These are phyloP conservation scores for Luffia ferchaultella DNA, from an alignment of 2,888 invertebrate genomes.

Conservation along the genomic window DNA sequence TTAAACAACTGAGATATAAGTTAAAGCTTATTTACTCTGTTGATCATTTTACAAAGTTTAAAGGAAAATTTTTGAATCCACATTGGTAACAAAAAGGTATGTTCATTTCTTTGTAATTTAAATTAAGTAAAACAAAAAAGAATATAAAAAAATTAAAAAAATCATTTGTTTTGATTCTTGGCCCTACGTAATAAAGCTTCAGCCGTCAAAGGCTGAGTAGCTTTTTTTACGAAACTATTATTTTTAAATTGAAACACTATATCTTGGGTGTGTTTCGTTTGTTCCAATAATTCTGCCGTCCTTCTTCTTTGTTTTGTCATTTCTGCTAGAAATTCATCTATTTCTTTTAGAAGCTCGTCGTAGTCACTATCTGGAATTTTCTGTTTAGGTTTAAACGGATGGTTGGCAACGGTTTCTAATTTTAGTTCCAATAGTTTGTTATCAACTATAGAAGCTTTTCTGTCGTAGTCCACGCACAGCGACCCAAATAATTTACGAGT, in stretches of 20 bases:
- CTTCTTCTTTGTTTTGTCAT: conserved; percentile 25
- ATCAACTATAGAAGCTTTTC: conserved; percentile 35
- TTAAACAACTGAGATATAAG: too few species aligned
- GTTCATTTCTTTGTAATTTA: too few species aligned
- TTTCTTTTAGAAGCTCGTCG: conserved; percentile 25
- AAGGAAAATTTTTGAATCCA: too few species aligned
- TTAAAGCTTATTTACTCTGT: too few species aligned
- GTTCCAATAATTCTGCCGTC: conserved; percentile 26
- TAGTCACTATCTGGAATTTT: conserved; percentile 21
- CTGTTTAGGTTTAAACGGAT: conserved; percentile 34
- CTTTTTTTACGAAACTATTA: conserved; percentile 27
- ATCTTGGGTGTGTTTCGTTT: conserved; percentile 30
- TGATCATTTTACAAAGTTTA: too few species aligned
- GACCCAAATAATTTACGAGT: conserved; percentile 49
- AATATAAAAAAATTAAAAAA: too few species aligned
- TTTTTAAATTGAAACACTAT: conserved; percentile 34
- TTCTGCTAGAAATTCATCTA: conserved; percentile 32
- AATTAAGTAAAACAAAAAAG: too few species aligned
- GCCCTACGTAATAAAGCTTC: conserved; percentile 32
- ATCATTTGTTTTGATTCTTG: conserved; percentile 22
- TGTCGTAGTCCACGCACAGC: conserved; percentile 40
- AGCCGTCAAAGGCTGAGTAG: conserved; percentile 30
- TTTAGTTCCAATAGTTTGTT: conserved; percentile 41
- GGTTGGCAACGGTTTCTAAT: conserved; percentile 33
- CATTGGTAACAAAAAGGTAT: too few species aligned